Evolutionary conservation across 2,113 vertebrate species (phyloP).

Genomic region (Atractosteus spatula): DNA sequence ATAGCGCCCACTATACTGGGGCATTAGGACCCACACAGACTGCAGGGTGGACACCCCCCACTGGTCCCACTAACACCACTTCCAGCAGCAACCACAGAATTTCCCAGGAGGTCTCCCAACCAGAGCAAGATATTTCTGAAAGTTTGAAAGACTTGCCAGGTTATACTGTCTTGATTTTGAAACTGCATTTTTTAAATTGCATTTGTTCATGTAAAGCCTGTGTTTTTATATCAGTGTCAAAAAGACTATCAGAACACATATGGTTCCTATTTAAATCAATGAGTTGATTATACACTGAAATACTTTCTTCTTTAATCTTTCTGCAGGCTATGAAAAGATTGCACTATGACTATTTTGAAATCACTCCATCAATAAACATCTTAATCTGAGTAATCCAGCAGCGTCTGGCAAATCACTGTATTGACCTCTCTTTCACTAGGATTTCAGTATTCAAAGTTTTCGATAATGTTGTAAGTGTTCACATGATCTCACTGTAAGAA

Average conservation of each 20-base stretch:
- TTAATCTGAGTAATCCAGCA: neutral
- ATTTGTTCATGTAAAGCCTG: neutral
- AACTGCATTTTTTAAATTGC: neutral
- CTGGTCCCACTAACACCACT: no score
- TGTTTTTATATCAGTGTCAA: neutral
- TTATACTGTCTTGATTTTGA: neutral
- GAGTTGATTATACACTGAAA: neutral
- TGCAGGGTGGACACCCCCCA: no score
- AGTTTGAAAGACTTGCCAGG: no score
- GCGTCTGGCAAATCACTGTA: neutral
- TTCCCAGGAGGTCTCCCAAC: no score
- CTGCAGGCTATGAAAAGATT: neutral
- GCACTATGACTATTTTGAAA: neutral
- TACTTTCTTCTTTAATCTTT: neutral
- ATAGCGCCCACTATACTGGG: no score
- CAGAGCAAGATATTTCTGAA: no score
- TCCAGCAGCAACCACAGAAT: no score
- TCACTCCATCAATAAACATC: neutral
- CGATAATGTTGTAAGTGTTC: no score
- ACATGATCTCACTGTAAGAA: no score
- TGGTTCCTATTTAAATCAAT: neutral
- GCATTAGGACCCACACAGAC: no score
- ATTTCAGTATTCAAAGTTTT: no score
- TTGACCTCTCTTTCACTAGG: no score
- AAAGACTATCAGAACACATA: conserved; percentile 6